Evolutionary conservation across 2,888 invertebrate genomes (phyloP).

Genomic region (Nycteola revayana): DNA sequence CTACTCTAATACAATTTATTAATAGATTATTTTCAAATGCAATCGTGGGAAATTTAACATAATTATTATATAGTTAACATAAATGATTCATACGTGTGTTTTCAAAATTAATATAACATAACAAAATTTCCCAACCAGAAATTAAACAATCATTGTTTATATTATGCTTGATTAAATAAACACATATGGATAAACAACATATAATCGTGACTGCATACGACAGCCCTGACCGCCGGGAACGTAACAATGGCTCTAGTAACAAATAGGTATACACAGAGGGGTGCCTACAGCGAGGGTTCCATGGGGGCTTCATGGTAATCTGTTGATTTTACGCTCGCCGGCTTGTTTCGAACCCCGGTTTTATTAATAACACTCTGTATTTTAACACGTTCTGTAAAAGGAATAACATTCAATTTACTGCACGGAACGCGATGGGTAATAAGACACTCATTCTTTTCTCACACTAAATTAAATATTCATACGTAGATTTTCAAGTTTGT

Average conservation of each 20-base stretch:
- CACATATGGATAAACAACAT: constrained; percentile 25
- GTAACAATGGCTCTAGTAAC: constrained; percentile 71
- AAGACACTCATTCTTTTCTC: constrained; percentile 51
- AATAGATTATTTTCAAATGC: too few species aligned
- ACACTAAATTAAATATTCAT: constrained; percentile 39
- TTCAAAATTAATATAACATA: too few species aligned
- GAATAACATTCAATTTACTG: constrained; percentile 47
- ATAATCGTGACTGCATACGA: constrained; percentile 40
- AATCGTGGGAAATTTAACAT: too few species aligned
- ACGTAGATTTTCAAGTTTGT: constrained; percentile 33
- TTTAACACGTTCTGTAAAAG: constrained; percentile 68
- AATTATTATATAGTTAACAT: too few species aligned
- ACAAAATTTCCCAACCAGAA: background rate
- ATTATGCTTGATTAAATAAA: constrained; percentile 31
- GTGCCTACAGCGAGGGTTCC: constrained; percentile 50
- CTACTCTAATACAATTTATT: too few species aligned
- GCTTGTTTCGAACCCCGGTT: constrained; percentile 62
- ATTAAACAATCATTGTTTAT: constrained; percentile 2
- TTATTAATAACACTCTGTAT: constrained; percentile 69
- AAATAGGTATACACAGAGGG: constrained; percentile 68
- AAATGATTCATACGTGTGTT: too few species aligned
- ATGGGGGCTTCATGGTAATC: constrained; percentile 70
- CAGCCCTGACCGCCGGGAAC: constrained; percentile 63
- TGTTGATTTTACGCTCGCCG: constrained; percentile 79
- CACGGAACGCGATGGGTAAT: constrained; percentile 32